Base-by-base conservation (phyloP, 2,113 vertebrate species). In the Cisticola juncidis region DNA sequence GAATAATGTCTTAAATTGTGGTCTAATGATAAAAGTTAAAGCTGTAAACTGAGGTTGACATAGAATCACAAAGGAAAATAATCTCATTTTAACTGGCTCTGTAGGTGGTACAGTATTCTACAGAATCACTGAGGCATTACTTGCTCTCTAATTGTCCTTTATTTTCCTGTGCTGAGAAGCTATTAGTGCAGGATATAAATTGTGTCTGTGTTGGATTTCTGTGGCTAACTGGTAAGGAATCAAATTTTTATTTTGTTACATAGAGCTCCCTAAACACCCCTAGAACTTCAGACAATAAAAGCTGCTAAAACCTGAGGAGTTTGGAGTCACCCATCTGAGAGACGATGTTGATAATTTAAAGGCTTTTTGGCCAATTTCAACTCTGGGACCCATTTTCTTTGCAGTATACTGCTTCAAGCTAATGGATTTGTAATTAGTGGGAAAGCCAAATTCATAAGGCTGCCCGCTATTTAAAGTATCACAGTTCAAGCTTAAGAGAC, bases 121-220 rank as follows among this genome's bases (percentile, higher is more conserved):
- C 66, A 82, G 84, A 86, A 77, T 91, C 81, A 57, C 54, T 76
- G 73, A 94, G 31, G 78, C 70, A 47, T 94, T 95, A 88, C 29
- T 88, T 93, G 62, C 64, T 93, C 35, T 90, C 58, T 90, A 95
- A 83, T 91, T 81, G 81, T 88, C 66, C 38, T 88, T 88, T 26
- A 33, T 90, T 94, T 83, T 92, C 79, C 64, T 78, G 58, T 66
- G 47, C 68, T 88, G 72, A 70, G 76, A 48, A 92, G 58, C 82
- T 86, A 45, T 88, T 92, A 76, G 71, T 60, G 42, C 54, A 86
- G 47, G 79, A 83, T 70, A 81, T 72, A 83, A 93, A 64, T 62
- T 81, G 82, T 69, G 36, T 80, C 56, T 90, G 60, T 54, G 28
- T 45, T 83, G 12, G 50, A 47, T 88, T 86, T 94, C 64, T 93